Evolutionary conservation across 2,797 vertebrate genomes (phyloP), one percentile per base, ranked within the genome.

Genomic region (Anguilla pacifica): DNA sequence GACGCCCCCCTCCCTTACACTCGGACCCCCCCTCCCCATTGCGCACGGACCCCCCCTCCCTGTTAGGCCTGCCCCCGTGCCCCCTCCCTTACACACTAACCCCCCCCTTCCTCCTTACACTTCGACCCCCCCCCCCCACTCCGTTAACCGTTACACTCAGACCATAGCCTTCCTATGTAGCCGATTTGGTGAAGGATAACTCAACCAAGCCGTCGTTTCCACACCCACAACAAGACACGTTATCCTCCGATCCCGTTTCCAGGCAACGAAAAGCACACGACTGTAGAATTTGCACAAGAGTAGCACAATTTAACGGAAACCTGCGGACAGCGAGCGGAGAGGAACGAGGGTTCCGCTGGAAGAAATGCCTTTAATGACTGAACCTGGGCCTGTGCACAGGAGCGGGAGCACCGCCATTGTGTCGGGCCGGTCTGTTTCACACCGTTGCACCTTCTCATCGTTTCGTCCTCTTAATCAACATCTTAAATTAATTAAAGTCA

Each of bases 61-160:
- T 10, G 22, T 67, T n/a, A 22, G 4, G 10, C 19, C 3, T 2
- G 0, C 59, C 15, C 6, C 25, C 0, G 1, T 3, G 55, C 55
- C 55, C 1, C 2, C 88, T 35, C 86, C 87, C 86, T 88, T 83
- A 28, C 77, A 64, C 55, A 22, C n/a, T 28, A 31, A 57, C 67
- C 55, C 25, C 2, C n/a, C 17, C n/a, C 46, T 4, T 59, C 2
- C 28, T 28, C 11, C 7, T 35, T 15, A 74, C 70, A 2, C 70
- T 11, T 3, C 2, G 61, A 55, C 53, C 19, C n/a, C 3, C n/a
- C 67, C 7, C 9, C 13, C 55, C 39, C 39, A 39, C 39, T 39
- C 39, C 39, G 39, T 43, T 43, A 43, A 43, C 43, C 15, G 31
- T 19, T 17, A 77, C 72, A 17, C 72, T 15, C 35, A 3, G 64